phyloP scores from a whole-genome alignment of 2,888 invertebrate species.

The Molorchus minor region DNA sequence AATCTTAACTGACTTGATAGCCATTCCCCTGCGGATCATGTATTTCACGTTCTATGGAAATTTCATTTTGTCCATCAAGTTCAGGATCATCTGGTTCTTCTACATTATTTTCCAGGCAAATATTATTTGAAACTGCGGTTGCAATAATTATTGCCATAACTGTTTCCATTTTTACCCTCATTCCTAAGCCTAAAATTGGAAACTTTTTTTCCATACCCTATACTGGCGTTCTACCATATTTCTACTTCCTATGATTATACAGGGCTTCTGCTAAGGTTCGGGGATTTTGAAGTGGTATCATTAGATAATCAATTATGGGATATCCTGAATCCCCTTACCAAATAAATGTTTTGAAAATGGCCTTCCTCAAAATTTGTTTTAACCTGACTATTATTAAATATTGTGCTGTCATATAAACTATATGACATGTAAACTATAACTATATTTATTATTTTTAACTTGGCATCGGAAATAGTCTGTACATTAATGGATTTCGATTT shows the following conservation, averaged over 20 bases:
- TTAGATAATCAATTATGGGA: conserved; percentile 37
- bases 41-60: too few species aligned
- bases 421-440: background rate
- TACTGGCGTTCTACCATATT: background rate
- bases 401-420: too few species aligned
- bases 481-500: background rate
- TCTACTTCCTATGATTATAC: conserved; percentile 36
- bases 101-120: too few species aligned
- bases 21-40: too few species aligned
- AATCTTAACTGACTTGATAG: too few species aligned
- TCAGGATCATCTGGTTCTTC: too few species aligned
- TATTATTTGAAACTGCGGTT: background rate
- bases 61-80: too few species aligned
- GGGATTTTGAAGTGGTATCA: conserved; percentile 39
- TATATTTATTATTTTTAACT: background rate
- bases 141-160: background rate
- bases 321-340: conserved; percentile 47
- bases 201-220: conserved; percentile 3
- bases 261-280: conserved; percentile 31
- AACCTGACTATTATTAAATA: background rate
- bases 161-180: background rate
- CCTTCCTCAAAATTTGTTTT: too few species aligned
- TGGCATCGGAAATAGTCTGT: background rate
- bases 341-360: too few species aligned
- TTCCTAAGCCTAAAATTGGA: background rate